Conservation (phyloP, 2,113 vertebrate genomes). For the Scalopus aquaticus region DNA sequence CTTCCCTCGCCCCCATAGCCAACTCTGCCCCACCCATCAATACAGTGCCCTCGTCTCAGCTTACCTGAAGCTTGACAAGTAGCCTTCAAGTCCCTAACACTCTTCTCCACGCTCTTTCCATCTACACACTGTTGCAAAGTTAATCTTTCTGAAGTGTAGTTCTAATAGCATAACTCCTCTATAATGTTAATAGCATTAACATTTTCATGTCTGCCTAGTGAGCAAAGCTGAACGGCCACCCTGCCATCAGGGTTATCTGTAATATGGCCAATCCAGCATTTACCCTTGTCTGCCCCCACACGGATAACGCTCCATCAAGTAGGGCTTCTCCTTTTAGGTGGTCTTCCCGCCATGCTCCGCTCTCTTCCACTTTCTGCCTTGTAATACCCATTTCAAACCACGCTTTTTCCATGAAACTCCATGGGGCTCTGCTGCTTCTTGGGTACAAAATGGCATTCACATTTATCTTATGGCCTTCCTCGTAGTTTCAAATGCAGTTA, state of each 20-base stretch:
- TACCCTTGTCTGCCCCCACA: too few relatives aligned
- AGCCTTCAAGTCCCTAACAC: not conserved
- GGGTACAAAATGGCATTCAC: not conserved
- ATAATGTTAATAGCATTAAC: too few relatives aligned
- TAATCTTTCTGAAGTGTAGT: not conserved
- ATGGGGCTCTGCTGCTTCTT: rapidly evolving
- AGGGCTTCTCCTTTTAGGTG: not conserved
- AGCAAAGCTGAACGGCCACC: not conserved
- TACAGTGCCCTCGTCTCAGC: not conserved
- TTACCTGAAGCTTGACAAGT: not conserved
- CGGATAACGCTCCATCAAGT: not conserved
- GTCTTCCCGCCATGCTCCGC: not conserved
- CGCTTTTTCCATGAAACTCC: not conserved
- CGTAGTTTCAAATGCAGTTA: not conserved
- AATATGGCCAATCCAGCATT: not conserved
- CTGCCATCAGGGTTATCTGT: not conserved
- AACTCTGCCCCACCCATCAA: not conserved
- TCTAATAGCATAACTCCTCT: not conserved
- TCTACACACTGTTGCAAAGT: not conserved
- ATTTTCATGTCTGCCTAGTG: not conserved
- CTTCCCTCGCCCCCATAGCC: not conserved
- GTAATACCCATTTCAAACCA: not conserved
- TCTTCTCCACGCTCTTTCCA: not conserved
- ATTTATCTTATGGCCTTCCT: not conserved
- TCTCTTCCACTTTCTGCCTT: not conserved